phyloP scores from a whole-genome alignment of 1,140 invertebrate species.

The Microplitis demolitor region DNA sequence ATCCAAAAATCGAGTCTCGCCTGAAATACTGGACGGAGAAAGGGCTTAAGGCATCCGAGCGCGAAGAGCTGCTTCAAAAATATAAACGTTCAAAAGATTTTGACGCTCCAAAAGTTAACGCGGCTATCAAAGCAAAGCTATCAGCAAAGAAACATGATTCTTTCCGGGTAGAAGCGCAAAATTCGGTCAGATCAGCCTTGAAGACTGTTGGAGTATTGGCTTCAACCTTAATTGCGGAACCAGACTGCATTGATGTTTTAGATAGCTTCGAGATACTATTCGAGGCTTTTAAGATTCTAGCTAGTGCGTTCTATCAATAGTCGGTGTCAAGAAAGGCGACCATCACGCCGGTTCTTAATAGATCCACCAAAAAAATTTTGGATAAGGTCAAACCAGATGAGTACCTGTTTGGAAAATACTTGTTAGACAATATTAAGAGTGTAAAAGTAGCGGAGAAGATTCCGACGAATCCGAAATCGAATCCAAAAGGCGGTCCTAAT shows the following conservation, averaged over 20 bases:
- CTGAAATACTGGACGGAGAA: slow-evolving; percentile 5
- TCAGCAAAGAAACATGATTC: not conserved
- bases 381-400: slow-evolving; percentile 11
- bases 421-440: slow-evolving; percentile 14
- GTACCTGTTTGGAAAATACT: slow-evolving; percentile 12
- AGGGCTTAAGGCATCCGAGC: slow-evolving; percentile 1
- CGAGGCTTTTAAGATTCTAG: slow-evolving; percentile 1
- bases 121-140: not conserved
- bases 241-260: not conserved
- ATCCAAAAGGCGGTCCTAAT: not conserved
- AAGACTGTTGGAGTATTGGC: not conserved
- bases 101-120: slow-evolving; percentile 4
- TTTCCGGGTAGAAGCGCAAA: slow-evolving; percentile 1
- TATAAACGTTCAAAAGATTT: slow-evolving; percentile 7
- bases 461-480: not conserved
- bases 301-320: not conserved
- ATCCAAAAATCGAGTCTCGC: not conserved
- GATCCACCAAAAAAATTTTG: not conserved
- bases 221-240: not conserved
- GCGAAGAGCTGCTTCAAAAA: slow-evolving; percentile 6
- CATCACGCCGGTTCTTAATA: slow-evolving; percentile 4
- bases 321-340: slow-evolving; percentile 11
- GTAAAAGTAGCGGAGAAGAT: slow-evolving; percentile 2
- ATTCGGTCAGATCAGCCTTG: slow-evolving; percentile 12
- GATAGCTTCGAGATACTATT: not conserved